These are phyloP conservation scores for Nematopogon swammerdamellus DNA, from an alignment of 2,888 invertebrate genomes.

Conservation along the genomic window DNA sequence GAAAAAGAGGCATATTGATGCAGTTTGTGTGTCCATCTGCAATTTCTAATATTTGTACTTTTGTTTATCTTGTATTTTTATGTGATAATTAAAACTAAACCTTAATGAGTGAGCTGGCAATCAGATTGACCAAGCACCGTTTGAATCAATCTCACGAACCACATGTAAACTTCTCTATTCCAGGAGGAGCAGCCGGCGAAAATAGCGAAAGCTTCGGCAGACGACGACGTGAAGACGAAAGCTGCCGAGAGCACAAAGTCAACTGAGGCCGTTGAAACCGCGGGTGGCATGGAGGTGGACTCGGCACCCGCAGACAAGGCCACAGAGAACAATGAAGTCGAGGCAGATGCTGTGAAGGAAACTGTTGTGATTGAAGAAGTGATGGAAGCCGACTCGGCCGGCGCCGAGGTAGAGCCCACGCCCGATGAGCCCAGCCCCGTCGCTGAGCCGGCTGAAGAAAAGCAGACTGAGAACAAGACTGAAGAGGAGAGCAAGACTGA, in stretches of 20 bases:
- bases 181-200: constrained; percentile 44
- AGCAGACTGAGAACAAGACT: constrained; percentile 14
- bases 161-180: neutral
- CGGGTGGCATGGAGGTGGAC: constrained; percentile 9
- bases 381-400: constrained; percentile 8
- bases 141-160: too few species aligned
- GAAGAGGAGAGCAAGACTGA: constrained; percentile 14
- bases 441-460: constrained; percentile 9
- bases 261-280: constrained; percentile 12
- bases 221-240: constrained; percentile 25
- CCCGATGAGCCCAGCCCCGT: neutral
- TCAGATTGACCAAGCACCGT: constrained; percentile 5
- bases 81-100: neutral
- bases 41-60: too few species aligned
- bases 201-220: constrained; percentile 48
- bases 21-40: too few species aligned
- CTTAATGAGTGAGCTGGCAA: constrained; percentile 8
- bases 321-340: constrained; percentile 32
- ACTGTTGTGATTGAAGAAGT: constrained; percentile 16
- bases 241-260: constrained; percentile 15
- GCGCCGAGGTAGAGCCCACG: neutral
- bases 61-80: too few species aligned
- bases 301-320: constrained; percentile 13
- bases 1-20: too few species aligned
- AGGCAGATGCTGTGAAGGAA: constrained; percentile 18